Base-by-base conservation (phyloP, 64 coral and sea anemone species). In the Pocillopora verrucosa region DNA sequence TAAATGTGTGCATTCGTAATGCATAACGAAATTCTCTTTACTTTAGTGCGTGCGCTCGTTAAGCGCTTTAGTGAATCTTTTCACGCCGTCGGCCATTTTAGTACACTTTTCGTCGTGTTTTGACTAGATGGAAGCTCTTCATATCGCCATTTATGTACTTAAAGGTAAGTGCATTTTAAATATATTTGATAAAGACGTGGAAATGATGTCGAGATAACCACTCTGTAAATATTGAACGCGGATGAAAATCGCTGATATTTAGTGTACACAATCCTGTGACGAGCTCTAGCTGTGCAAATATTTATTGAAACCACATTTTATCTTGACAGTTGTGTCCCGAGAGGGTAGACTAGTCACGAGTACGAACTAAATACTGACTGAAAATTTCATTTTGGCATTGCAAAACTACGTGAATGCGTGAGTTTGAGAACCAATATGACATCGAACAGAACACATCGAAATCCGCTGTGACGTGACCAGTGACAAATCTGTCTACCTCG, bases 211-310 rank as follows among this genome's bases (percentile, higher is more conserved):
- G 57, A 79, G 82, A 85, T 85, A 85, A 85, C 51, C 36, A 10
- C n/a, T 85, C 37, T 57, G 64, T 85, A 85, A 85, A 85, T 85
- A 85, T 72, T 72, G 82, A 85, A 38, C 64, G 36, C 65, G 19
- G 68, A 65, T n/a, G 34, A 17, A 30, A 62, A 65, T 67, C 20
- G 35, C 14, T 26, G 10, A 22, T 57, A n/a, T 11, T 70, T n/a
- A 70, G 67, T 25, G 38, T 58, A 72, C 41, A 85, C 82, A 72
- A 72, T 72, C 45, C 58, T 81, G 63, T 72, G 82, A 85, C 63
- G 36, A 26, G 9, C 36, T 19, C 82, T 84, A 58, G 82, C 37
- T 72, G 65, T 41, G 82, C n/a, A 56, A 83, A 85, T 85, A 85
- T 51, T 51, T 51, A 81, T 81, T 63, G 79, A 61, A 81, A 62